phyloP scores from a whole-genome alignment of 2,888 invertebrate species.

The Cyrtodaria siliqua region DNA sequence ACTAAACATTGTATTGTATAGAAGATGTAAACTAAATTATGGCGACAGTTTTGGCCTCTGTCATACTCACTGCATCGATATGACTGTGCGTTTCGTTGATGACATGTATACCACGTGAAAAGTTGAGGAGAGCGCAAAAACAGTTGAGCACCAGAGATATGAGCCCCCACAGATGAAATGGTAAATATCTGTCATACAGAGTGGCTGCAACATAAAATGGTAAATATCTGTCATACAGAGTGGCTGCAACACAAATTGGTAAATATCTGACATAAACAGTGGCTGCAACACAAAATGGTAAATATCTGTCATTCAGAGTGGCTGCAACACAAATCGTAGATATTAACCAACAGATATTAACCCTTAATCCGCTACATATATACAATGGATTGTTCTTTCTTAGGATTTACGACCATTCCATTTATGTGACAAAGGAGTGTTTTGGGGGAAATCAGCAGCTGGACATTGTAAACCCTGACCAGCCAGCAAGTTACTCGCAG shows the following conservation, averaged over 20 bases:
- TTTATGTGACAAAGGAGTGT: too few relatives aligned
- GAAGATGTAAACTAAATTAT: too few relatives aligned
- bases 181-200: conserved; percentile 54
- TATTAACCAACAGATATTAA: too few relatives aligned
- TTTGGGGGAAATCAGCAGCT: too few relatives aligned
- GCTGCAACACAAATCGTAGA: conserved; percentile 52
- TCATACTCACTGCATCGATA: conserved; percentile 64
- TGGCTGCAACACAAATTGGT: conserved; percentile 55
- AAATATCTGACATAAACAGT: conserved; percentile 49
- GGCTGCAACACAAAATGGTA: conserved; percentile 60
- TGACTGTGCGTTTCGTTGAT: conserved; percentile 70
- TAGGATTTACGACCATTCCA: too few relatives aligned
- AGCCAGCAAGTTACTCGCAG: too few relatives aligned
- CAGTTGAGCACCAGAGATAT: conserved; percentile 68
- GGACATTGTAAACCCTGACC: too few relatives aligned
- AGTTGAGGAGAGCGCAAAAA: conserved; percentile 75
- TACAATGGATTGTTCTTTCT: too few relatives aligned
- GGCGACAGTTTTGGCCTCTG: too few relatives aligned
- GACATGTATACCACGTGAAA: conserved; percentile 71
- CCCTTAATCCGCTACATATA: too few relatives aligned
- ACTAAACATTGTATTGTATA: too few relatives aligned
- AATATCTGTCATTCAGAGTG: conserved; percentile 41
- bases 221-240: conserved; percentile 49
- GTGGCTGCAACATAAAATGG: conserved; percentile 57
- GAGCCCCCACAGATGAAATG: conserved; percentile 66